Evolutionary conservation across 1,140 invertebrate genomes (phyloP).

Genomic region (Hydropsyche tenuis): DNA sequence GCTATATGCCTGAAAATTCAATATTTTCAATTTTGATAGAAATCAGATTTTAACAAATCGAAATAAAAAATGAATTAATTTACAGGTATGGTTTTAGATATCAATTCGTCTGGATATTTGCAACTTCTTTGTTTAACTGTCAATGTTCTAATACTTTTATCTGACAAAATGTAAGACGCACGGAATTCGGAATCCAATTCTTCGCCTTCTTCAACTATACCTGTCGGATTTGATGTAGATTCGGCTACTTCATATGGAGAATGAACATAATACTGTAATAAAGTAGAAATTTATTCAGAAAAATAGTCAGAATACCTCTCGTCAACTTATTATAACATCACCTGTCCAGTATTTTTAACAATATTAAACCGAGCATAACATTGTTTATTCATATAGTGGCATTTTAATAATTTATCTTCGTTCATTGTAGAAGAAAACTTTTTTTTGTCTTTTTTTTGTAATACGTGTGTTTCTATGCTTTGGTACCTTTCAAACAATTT

Average conservation of each 20-base stretch:
- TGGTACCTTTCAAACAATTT: constrained; percentile 40
- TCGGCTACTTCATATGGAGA: constrained; percentile 66
- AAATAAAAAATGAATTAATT: neutral
- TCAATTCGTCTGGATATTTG: constrained; percentile 63
- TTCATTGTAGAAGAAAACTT: constrained; percentile 16
- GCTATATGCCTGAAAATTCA: constrained; percentile 59
- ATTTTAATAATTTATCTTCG: constrained; percentile 54
- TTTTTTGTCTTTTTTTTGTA: constrained; percentile 21
- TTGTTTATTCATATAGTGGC: constrained; percentile 63
- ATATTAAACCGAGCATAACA: constrained; percentile 61
- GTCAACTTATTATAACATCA: neutral
- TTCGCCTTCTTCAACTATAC: constrained; percentile 59
- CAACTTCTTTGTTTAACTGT: constrained; percentile 61
- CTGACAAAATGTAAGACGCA: constrained; percentile 63
- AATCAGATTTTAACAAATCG: neutral
- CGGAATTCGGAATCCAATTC: constrained; percentile 65
- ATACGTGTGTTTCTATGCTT: constrained; percentile 42
- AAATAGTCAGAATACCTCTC: no score
- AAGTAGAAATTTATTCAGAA: neutral
- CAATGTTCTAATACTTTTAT: constrained; percentile 55
- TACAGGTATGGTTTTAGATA: constrained; percentile 57
- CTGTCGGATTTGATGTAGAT: constrained; percentile 59
- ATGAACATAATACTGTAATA: constrained; percentile 65
- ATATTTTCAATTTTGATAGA: neutral
- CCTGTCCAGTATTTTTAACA: constrained; percentile 55